Conservation (phyloP, 2,797 vertebrate genomes). For the Xerus rutilus region DNA sequence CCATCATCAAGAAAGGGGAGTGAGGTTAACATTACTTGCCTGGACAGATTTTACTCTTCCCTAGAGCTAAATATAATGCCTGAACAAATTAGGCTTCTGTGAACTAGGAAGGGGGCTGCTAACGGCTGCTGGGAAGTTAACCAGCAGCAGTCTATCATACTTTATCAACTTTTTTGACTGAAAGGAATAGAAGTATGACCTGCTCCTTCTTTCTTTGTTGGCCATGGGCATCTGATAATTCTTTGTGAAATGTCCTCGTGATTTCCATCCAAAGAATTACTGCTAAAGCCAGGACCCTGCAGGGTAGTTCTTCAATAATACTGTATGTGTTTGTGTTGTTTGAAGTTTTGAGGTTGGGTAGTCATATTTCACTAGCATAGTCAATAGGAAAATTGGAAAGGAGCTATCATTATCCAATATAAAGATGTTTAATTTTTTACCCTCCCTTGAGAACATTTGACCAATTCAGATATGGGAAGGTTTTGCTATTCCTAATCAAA, state of each 20-base stretch:
- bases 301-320: conserved; percentile 5
- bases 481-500: conserved; percentile 61
- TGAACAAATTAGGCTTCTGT: conserved; percentile 1
- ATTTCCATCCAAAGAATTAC: conserved; percentile 48
- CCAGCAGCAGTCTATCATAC: neutral
- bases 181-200: conserved; percentile 6
- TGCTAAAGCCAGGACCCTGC: conserved; percentile 35
- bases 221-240: neutral
- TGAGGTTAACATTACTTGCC: conserved; percentile 22
- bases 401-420: conserved; percentile 63
- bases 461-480: neutral
- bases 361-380: conserved; percentile 66
- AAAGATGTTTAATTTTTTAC: conserved; percentile 52
- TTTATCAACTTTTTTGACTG: conserved; percentile 42
- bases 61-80: neutral
- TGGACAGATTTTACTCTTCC: neutral
- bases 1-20: neutral
- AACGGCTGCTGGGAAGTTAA: neutral
- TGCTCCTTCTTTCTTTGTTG: conserved; percentile 31
- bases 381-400: conserved; percentile 65
- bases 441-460: conserved; percentile 50
- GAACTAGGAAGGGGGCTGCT: neutral
- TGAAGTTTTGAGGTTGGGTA: conserved; percentile 60
- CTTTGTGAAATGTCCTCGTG: neutral
- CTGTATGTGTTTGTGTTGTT: conserved; percentile 28